Evolutionary conservation across 1,140 invertebrate species (phyloP).

Genomic region (Tetramorium simillimum): DNA sequence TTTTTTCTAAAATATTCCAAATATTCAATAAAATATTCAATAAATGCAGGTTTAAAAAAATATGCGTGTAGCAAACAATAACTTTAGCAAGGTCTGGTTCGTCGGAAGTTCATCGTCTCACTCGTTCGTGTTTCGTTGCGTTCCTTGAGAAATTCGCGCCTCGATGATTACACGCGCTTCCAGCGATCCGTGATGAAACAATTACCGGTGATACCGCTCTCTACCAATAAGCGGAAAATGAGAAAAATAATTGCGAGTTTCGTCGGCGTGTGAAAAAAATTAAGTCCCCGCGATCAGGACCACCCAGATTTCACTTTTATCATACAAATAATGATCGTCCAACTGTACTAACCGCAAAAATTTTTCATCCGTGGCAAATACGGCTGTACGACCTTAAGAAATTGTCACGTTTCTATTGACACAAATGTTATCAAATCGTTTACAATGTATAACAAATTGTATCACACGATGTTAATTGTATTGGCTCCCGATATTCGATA

Average conservation of each 20-base stretch:
- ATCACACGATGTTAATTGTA: not conserved
- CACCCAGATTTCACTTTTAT: constrained; percentile 33
- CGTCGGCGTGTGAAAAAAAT: not conserved
- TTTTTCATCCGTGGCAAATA: constrained; percentile 4
- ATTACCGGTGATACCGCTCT: constrained; percentile 38
- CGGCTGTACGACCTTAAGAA: constrained; percentile 2
- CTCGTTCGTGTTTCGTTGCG: constrained; percentile 40
- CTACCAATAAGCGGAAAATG: constrained; percentile 64
- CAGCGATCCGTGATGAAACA: constrained; percentile 57
- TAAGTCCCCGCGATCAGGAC: not conserved
- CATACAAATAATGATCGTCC: not conserved
- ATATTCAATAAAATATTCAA: not conserved
- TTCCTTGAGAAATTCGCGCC: constrained; percentile 64
- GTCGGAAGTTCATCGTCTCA: constrained; percentile 57
- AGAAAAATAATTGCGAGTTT: constrained; percentile 58
- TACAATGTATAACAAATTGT: not conserved
- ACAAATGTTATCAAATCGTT: not conserved
- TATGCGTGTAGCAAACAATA: not conserved
- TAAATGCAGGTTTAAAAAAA: not conserved
- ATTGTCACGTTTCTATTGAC: constrained; percentile 6
- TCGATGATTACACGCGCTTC: constrained; percentile 58
- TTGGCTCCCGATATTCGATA: not conserved
- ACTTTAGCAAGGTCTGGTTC: constrained; percentile 23
- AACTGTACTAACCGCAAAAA: not conserved
- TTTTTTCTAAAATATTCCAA: not conserved